phyloP scores from a whole-genome alignment of 92 coral and sea anemone genomes.

The Scolanthus callimorphus region DNA sequence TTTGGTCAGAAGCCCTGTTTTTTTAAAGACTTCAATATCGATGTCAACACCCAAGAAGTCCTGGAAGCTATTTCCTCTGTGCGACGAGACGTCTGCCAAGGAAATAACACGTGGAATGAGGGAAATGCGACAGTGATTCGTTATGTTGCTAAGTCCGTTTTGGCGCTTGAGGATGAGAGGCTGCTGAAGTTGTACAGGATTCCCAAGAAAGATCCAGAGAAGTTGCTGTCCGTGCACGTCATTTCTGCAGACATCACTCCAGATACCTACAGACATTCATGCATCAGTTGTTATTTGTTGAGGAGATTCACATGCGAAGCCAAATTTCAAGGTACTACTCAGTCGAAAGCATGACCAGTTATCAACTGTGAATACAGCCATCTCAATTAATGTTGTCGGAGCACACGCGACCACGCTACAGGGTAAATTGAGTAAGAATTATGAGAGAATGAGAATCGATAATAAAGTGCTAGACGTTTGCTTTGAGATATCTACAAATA shows the following conservation, averaged over 20 bases:
- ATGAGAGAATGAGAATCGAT: too few relatives aligned
- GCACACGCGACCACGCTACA: too few relatives aligned
- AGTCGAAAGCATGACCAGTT: too few relatives aligned
- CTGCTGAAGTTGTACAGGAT: constrained; percentile 27
- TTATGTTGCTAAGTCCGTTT: constrained; percentile 8
- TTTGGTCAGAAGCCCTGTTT: constrained; percentile 64
- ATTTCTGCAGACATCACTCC: constrained; percentile 7
- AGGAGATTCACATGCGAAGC: constrained; percentile 68
- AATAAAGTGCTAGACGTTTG: too few relatives aligned
- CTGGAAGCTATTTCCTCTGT: too few relatives aligned
- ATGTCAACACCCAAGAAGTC: constrained; percentile 27
- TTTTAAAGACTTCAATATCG: constrained; percentile 44
- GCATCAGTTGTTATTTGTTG: constrained; percentile 69
- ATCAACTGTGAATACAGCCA: too few relatives aligned
- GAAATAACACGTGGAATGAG: constrained; percentile 17
- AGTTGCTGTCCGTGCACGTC: constrained; percentile 22
- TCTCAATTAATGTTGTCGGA: too few relatives aligned
- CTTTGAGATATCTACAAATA: too few relatives aligned
- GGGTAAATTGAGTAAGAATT: too few relatives aligned
- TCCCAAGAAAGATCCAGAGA: constrained; percentile 36
- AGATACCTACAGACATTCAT: constrained; percentile 36
- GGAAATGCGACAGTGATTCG: constrained; percentile 19
- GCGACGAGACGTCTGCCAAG: neutral
- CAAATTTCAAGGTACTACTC: constrained; percentile 51
- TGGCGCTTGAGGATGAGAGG: constrained; percentile 16